Evolutionary conservation across 1,140 invertebrate genomes (phyloP), one percentile per base, ranked within the genome.

Genomic region (Caenorhabditis tropicalis): DNA sequence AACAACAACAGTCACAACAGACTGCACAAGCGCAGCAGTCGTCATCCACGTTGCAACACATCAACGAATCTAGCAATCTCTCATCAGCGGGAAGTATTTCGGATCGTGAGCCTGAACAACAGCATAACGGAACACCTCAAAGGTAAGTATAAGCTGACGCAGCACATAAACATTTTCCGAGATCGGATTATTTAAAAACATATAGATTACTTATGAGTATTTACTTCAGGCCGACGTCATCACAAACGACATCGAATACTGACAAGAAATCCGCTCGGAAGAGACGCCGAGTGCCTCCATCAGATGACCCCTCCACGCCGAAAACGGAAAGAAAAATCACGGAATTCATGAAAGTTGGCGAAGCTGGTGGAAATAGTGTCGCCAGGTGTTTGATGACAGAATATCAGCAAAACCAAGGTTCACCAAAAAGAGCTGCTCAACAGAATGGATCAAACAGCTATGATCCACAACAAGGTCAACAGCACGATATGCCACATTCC

Each of bases 51-150:
- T 15, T 60, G 19, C 81, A 53, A n/a, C 48, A 43, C 24, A 27
- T 79, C 39, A 85, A 80, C 39, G 86, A 86, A 21, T 46, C 48
- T 0, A 82, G 79, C 79, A 86, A 86, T 82, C 83, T 86, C 16
- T 65, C 49, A 16, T 60, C 80, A 5, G 82, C 82, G 0, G 86
- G 86, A 21, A 56, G 43, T 60, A 85, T 79, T 9, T 86, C 83
- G 15, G 86, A 86, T 74, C 33, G 83, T 24, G 86, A 86, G 49
- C 86, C 82, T 12, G 86, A 86, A 27, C 65, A 39, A 36, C 36
- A n/a, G 27, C 58, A 65, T 21, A 29, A 29, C 24, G 36, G 65
- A 2, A 86, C 86, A 1, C 86, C 86, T 0, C 74, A 79, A 85
- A 82, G 84, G 84, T 85, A 31, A 65, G 81, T 43, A 70, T 24